Evolutionary conservation across 2,113 vertebrate species (phyloP).

Genomic region (Channa argus): DNA sequence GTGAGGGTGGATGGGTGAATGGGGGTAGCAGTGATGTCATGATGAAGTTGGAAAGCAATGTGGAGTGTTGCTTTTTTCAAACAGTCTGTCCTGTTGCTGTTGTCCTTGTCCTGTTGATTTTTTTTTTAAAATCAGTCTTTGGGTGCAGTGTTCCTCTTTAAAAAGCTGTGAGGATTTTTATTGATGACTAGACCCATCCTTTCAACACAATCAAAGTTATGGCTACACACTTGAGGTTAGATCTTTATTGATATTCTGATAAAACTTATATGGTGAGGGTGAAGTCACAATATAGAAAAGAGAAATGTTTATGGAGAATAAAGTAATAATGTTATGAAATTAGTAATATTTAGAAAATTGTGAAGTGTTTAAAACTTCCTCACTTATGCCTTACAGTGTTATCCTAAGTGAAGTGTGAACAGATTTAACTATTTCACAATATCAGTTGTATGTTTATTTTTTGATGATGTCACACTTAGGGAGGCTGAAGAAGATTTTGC

Average conservation of each 20-base stretch:
- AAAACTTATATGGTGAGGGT: no score
- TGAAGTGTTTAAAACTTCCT: no score
- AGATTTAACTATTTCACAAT: no score
- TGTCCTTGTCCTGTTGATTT: not conserved
- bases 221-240: not conserved
- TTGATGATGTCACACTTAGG: no score
- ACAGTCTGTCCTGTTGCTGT: not conserved
- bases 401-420: no score
- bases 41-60: constrained; percentile 44
- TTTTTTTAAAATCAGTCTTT: constrained; percentile 18
- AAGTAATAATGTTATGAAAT: not conserved
- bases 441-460: no score
- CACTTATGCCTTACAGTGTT: no score
- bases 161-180: constrained; percentile 5
- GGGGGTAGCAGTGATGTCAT: constrained; percentile 49
- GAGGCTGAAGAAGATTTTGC: no score
- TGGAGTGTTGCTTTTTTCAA: constrained; percentile 23
- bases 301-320: not conserved
- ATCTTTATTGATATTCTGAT: not conserved
- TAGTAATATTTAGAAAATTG: no score
- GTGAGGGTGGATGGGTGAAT: not conserved
- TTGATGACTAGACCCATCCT: not conserved
- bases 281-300: no score
- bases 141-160: not conserved
- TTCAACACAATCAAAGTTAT: not conserved